Percentiles rank a stretch among this genome's conserved stretches.
These are phyloP conservation scores for Diabrotica virgifera DNA, from an alignment of 1,140 invertebrate species.

Conservation along the genomic window DNA sequence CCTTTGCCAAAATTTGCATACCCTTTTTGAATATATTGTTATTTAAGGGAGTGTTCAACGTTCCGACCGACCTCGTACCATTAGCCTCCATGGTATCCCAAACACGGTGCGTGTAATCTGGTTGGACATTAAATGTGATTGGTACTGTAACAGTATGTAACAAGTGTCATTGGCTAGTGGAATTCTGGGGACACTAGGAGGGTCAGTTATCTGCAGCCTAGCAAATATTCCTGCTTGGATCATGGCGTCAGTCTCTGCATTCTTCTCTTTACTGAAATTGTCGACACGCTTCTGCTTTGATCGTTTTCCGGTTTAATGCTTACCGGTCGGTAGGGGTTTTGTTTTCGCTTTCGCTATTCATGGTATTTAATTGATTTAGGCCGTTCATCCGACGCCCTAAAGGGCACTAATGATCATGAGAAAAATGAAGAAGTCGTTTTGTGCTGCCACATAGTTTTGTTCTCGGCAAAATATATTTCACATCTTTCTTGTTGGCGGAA, in stretches of 20 bases:
- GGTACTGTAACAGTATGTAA: slow-evolving; percentile 2
- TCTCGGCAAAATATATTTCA: too few relatives aligned
- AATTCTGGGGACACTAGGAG: slow-evolving; percentile 8
- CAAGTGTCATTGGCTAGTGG: slow-evolving; percentile 11
- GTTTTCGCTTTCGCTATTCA: background rate
- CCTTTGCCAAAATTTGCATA: too few relatives aligned
- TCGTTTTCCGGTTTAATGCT: slow-evolving; percentile 15
- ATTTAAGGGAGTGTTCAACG: too few relatives aligned
- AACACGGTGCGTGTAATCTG: slow-evolving; percentile 3
- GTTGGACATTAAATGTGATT: slow-evolving; percentile 9
- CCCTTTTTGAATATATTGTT: too few relatives aligned
- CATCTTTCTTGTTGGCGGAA: too few relatives aligned
- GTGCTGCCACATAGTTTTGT: too few relatives aligned
- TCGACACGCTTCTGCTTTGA: slow-evolving; percentile 8
- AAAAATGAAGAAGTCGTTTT: too few relatives aligned
- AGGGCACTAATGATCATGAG: too few relatives aligned
- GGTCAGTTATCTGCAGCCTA: slow-evolving; percentile 1
- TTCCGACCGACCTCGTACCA: too few relatives aligned
- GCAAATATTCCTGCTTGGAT: slow-evolving; percentile 18
- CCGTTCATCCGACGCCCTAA: too few relatives aligned
- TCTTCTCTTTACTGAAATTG: slow-evolving; percentile 11
- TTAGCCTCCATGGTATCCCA: slow-evolving; percentile 14
- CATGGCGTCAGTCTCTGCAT: slow-evolving; percentile 15
- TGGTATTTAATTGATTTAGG: too few relatives aligned
- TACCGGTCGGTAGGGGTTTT: background rate